Percentiles rank a stretch among this genome's conserved stretches.
Evolutionary conservation across 2,797 vertebrate genomes (phyloP).

Genomic region (Catostomus latipinnis): DNA sequence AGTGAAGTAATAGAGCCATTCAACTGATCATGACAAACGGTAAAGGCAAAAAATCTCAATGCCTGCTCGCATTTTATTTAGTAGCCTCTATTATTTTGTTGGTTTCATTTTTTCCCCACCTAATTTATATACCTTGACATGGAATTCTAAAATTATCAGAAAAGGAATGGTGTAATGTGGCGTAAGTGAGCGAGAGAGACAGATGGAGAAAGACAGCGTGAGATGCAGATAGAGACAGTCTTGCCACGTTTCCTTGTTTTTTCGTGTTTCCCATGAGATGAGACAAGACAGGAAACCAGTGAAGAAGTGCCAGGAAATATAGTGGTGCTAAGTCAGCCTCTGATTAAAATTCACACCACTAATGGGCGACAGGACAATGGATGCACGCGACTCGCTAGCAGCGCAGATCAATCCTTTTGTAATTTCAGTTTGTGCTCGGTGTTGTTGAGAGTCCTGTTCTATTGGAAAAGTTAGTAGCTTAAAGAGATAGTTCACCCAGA

Average conservation of each 20-base stretch:
- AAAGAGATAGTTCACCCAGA: no score
- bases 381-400: conserved; percentile 41
- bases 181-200: conserved; percentile 15
- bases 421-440: conserved; percentile 12
- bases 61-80: conserved; percentile 51
- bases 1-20: conserved; percentile 82
- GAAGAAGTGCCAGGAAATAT: conserved; percentile 54
- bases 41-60: conserved; percentile 45
- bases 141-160: conserved; percentile 32
- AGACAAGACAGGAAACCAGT: conserved; percentile 56
- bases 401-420: conserved; percentile 45
- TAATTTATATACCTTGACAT: conserved; percentile 50
- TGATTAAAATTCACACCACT: conserved; percentile 56
- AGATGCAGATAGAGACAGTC: conserved; percentile 33
- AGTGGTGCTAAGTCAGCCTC: conserved; percentile 50
- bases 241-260: conserved; percentile 47
- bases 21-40: conserved; percentile 77
- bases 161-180: conserved; percentile 22
- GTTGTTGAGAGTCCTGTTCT: conserved; percentile 27
- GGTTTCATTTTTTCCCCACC: background rate
- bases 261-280: conserved; percentile 48
- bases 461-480: background rate
- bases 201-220: conserved; percentile 32
- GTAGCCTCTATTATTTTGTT: conserved; percentile 49
- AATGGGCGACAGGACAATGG: conserved; percentile 50